Evolutionary conservation across 37 sponge, comb jelly and placozoan genomes (phyloP).

Genomic region (Amphimedon queenslandica): DNA sequence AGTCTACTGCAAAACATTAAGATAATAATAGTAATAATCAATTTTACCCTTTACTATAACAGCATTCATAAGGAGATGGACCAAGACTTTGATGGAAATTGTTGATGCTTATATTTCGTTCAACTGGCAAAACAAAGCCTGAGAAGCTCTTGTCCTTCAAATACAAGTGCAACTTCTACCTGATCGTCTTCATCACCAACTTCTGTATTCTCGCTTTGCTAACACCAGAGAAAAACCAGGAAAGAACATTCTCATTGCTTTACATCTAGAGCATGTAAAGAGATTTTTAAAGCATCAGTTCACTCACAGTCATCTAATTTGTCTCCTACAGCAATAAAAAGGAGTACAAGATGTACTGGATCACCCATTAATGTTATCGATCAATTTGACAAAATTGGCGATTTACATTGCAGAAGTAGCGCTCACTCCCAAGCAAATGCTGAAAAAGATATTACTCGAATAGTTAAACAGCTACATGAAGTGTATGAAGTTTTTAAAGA

Average conservation of each 20-base stretch:
- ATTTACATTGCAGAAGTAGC: neutral
- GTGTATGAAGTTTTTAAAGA: neutral
- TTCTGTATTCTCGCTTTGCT: neutral
- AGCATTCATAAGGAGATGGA: conserved; percentile 15
- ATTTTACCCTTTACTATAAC: no score
- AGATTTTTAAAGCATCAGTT: neutral
- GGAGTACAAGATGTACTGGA: neutral
- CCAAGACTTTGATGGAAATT: conserved; percentile 4
- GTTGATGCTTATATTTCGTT: neutral
- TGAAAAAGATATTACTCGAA: neutral
- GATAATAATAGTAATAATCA: no score
- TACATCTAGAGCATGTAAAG: conserved; percentile 5
- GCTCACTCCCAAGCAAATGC: neutral
- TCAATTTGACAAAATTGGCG: neutral
- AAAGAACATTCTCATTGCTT: neutral
- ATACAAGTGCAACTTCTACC: conserved; percentile 1
- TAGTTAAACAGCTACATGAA: conserved; percentile 7
- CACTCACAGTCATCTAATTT: neutral
- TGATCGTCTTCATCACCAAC: neutral
- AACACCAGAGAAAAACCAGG: neutral
- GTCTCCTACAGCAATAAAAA: neutral
- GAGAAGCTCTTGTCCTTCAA: neutral
- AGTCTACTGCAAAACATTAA: no score
- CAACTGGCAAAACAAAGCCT: conserved; percentile 2
- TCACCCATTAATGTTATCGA: neutral